A percentile compares a stretch with the other conserved stretches of the same genome.
Conservation (phyloP, 2,888 invertebrate species). For the Deilephila elpenor region DNA sequence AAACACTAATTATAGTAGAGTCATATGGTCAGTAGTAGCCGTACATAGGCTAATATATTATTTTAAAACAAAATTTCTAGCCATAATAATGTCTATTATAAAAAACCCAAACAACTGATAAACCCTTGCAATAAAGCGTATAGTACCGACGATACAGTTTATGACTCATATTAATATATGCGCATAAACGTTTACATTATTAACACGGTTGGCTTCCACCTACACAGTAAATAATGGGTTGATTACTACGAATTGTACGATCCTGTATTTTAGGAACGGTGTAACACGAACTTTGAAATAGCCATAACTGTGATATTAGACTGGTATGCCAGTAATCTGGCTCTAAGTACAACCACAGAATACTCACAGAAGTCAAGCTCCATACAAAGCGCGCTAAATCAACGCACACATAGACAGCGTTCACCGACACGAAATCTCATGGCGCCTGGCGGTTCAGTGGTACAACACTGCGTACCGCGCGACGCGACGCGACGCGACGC, state of each 20-base stretch:
- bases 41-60: neutral
- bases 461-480: no score
- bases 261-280: conserved; percentile 5
- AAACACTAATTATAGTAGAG: no score
- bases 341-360: neutral
- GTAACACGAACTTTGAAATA: neutral
- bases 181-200: neutral
- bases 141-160: no score
- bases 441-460: no score
- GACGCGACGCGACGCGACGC: no score
- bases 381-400: no score
- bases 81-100: neutral
- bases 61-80: neutral
- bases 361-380: no score
- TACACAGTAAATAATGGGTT: neutral
- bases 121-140: no score
- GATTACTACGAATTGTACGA: conserved; percentile 1
- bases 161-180: neutral
- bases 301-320: neutral
- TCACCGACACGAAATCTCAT: no score
- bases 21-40: no score
- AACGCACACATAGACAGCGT: no score
- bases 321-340: neutral
- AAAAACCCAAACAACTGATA: no score
- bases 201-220: neutral